Evolutionary conservation across 2,888 invertebrate species (phyloP).

Genomic region (Archips xylosteana): DNA sequence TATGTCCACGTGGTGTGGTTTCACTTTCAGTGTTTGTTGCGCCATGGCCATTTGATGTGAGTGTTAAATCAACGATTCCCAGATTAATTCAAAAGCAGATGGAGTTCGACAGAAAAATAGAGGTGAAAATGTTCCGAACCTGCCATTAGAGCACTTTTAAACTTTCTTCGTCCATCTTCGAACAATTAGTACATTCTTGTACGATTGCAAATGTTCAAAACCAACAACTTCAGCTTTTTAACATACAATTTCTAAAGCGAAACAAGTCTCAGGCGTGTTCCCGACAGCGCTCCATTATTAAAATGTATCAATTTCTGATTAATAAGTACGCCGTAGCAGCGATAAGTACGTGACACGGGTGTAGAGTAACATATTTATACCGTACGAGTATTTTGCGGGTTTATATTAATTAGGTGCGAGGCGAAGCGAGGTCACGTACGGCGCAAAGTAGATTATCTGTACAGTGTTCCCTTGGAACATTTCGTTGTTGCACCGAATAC

Average conservation of each 20-base stretch:
- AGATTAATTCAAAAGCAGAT: background rate
- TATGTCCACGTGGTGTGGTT: slow-evolving; percentile 15
- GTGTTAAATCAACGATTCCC: background rate
- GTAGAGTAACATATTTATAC: slow-evolving; percentile 40
- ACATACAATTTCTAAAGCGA: background rate
- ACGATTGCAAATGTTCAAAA: background rate
- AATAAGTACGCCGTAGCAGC: slow-evolving; percentile 38
- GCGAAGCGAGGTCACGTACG: slow-evolving; percentile 59
- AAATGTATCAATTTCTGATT: slow-evolving; percentile 41
- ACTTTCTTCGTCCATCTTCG: too few relatives aligned
- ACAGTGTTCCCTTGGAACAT: slow-evolving; percentile 45
- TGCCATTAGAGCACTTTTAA: too few relatives aligned
- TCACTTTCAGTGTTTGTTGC: slow-evolving; percentile 1
- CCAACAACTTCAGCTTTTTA: background rate
- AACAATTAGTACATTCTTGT: background rate
- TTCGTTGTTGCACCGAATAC: slow-evolving; percentile 46
- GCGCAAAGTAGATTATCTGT: slow-evolving; percentile 64
- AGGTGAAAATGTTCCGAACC: too few relatives aligned
- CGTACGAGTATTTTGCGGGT: slow-evolving; percentile 49
- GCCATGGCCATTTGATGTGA: slow-evolving; percentile 1
- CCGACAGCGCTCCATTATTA: slow-evolving; percentile 24
- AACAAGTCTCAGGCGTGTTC: slow-evolving; percentile 5
- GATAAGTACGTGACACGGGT: slow-evolving; percentile 41
- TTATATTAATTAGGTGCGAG: slow-evolving; percentile 65
- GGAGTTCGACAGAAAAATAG: background rate